Evolutionary conservation across 2,113 vertebrate species (phyloP).

Genomic region (Casuarius casuarius): DNA sequence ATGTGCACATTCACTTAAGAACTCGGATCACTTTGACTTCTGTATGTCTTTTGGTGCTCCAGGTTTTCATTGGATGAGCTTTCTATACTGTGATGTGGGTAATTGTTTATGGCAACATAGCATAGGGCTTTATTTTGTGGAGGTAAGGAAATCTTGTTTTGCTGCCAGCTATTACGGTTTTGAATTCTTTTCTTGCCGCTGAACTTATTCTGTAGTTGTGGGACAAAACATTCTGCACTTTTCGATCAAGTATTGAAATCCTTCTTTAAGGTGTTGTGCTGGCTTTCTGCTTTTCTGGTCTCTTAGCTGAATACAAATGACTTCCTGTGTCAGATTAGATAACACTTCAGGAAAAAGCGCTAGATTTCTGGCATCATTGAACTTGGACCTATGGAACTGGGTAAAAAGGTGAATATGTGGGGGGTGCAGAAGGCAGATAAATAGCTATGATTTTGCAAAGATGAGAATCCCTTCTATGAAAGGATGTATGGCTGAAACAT

Average conservation of each 20-base stretch:
- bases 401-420: neutral
- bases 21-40: neutral
- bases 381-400: neutral
- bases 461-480: neutral
- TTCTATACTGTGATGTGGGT: rapidly evolving
- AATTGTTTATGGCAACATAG: neutral
- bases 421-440: neutral
- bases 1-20: neutral
- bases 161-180: neutral
- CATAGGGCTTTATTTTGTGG: neutral
- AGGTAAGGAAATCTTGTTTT: neutral
- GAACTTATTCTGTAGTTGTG: neutral
- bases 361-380: neutral
- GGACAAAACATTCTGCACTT: neutral
- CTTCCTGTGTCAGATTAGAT: neutral
- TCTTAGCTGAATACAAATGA: neutral
- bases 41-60: neutral
- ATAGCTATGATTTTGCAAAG: neutral
- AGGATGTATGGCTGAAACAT: neutral
- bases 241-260: neutral
- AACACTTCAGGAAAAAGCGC: neutral
- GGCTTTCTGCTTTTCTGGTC: neutral
- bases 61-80: neutral
- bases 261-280: neutral
- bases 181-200: neutral